phyloP scores from a whole-genome alignment of 2,888 invertebrate species.

The Eupithecia centaureata region DNA sequence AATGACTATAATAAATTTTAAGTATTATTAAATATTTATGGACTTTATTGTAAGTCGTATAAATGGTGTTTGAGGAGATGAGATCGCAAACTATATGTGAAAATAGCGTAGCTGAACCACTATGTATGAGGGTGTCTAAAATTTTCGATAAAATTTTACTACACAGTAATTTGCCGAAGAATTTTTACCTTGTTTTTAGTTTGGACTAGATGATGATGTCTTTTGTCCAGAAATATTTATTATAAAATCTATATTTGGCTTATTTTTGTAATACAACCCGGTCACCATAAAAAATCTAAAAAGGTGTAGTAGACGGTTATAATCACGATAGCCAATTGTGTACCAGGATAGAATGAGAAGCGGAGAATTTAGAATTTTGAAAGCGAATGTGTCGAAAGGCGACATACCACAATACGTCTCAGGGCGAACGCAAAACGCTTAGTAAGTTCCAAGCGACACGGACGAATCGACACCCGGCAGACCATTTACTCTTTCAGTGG shows the following conservation, averaged over 20 bases:
- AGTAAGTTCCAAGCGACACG: constrained; percentile 35
- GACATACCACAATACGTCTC: constrained; percentile 32
- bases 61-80: not conserved
- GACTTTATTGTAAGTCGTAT: not conserved
- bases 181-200: not conserved
- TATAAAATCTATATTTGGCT: not conserved
- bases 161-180: not conserved
- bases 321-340: constrained; percentile 53
- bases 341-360: constrained; percentile 45
- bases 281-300: constrained; percentile 31
- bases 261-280: constrained; percentile 42
- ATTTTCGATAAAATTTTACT: not conserved
- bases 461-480: constrained; percentile 25
- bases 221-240: too few relatives aligned
- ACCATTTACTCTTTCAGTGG: constrained; percentile 5
- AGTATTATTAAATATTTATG: not conserved
- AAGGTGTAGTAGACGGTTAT: constrained; percentile 35
- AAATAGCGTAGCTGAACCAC: not conserved
- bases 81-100: not conserved
- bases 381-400: constrained; percentile 33
- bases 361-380: constrained; percentile 45
- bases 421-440: constrained; percentile 38
- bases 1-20: not conserved
- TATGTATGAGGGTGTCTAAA: not conserved
- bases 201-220: too few relatives aligned